phyloP scores from a whole-genome alignment of 1,140 invertebrate species.

The Camponotus floridanus region DNA sequence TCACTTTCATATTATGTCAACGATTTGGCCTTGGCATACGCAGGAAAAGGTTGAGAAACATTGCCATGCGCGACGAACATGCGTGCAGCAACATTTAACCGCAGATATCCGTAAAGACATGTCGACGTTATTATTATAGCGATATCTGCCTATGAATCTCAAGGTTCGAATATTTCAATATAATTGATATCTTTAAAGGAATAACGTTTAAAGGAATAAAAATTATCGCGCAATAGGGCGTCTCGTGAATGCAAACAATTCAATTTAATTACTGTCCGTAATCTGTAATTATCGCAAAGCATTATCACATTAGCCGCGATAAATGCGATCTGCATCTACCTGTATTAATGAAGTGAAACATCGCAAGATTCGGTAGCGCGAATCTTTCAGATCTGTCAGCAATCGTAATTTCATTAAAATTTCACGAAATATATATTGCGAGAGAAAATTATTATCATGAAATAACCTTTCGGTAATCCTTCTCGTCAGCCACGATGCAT shows the following conservation, averaged over 20 bases:
- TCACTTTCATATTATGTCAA: constrained; percentile 64
- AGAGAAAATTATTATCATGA: background rate
- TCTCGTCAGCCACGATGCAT: constrained; percentile 48
- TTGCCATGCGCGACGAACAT: constrained; percentile 47
- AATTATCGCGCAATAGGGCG: constrained; percentile 15
- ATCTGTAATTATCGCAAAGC: background rate
- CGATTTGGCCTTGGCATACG: constrained; percentile 66
- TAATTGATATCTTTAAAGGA: constrained; percentile 56
- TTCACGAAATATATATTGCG: background rate
- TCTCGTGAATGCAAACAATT: constrained; percentile 19
- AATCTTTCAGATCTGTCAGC: background rate
- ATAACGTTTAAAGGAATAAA: background rate
- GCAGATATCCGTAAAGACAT: constrained; percentile 46
- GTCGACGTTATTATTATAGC: constrained; percentile 41
- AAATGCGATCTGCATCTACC: background rate
- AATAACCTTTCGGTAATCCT: constrained; percentile 30
- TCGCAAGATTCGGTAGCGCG: background rate
- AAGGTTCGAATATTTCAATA: constrained; percentile 29
- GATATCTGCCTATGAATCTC: constrained; percentile 42
- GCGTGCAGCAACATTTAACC: constrained; percentile 48
- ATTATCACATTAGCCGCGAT: constrained; percentile 8
- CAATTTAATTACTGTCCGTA: background rate
- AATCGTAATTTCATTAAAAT: constrained; percentile 3
- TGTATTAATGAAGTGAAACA: background rate
- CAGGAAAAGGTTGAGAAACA: constrained; percentile 62